phyloP scores from a whole-genome alignment of 2,113 vertebrate species.

The Enhydra lutris region DNA sequence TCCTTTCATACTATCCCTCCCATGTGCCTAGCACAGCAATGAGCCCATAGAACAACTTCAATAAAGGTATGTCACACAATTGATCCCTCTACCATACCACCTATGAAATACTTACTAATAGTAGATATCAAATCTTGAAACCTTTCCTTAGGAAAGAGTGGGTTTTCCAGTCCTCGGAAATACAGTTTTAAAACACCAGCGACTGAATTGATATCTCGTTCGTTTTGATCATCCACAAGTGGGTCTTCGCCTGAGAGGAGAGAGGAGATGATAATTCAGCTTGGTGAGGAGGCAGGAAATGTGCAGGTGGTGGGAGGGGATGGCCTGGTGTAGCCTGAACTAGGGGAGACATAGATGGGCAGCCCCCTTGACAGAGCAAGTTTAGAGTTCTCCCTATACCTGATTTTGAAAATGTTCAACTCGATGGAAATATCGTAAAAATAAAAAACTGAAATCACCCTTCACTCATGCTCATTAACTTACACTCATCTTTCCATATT shows the following conservation, averaged over 20 bases:
- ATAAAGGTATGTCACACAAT: not conserved
- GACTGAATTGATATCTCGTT: constrained; percentile 97
- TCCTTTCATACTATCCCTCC: not conserved
- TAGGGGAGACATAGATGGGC: not conserved
- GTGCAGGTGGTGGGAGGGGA: not conserved
- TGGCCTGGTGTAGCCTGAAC: not conserved
- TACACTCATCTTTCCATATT: not conserved
- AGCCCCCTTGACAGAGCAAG: not conserved
- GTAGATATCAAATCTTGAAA: constrained; percentile 97
- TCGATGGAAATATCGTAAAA: not conserved
- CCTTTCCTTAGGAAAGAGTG: constrained; percentile 97
- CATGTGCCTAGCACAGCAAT: too few relatives aligned
- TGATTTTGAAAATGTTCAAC: not conserved
- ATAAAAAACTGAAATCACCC: not conserved
- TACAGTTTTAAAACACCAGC: constrained; percentile 98
- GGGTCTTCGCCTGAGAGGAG: constrained; percentile 93
- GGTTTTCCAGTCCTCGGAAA: constrained; percentile 97
- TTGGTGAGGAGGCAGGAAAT: not conserved
- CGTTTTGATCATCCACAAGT: constrained; percentile 93
- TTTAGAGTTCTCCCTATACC: not conserved
- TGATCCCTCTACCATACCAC: not conserved
- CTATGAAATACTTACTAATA: constrained; percentile 91
- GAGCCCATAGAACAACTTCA: not conserved
- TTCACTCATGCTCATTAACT: not conserved
- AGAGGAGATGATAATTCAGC: constrained; percentile 7